A percentile compares a stretch with the other conserved stretches of the same genome.
Conservation (phyloP, 1,140 invertebrate species). For the Lordiphosa stackelbergi region DNA sequence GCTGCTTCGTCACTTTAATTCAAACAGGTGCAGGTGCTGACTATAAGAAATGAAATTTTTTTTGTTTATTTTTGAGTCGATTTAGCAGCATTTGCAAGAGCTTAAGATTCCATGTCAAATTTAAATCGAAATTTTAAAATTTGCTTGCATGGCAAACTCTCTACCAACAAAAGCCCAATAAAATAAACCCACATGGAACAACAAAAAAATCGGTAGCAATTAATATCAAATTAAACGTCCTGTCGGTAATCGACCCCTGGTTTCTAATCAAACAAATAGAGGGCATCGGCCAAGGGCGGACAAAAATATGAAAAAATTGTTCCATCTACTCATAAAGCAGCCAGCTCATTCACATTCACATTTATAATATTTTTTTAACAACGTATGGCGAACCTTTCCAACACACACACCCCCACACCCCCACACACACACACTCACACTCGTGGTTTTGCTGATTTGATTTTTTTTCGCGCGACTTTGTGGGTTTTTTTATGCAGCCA, state of each 20-base stretch:
- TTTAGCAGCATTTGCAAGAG: no score
- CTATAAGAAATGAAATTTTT: no score
- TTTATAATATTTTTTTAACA: conserved; percentile 63
- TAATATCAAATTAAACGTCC: conserved; percentile 47
- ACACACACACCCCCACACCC: conserved; percentile 6
- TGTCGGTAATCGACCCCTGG: conserved; percentile 32
- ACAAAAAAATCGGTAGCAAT: conserved; percentile 39
- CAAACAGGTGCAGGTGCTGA: no score
- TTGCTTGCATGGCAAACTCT: no score
- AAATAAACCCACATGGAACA: conserved; percentile 15
- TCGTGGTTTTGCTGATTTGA: conserved; percentile 35
- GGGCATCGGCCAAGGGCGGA: conserved; percentile 23
- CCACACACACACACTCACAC: conserved; percentile 14
- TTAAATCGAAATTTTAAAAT: no score
- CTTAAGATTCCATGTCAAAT: no score
- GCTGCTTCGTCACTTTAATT: no score
- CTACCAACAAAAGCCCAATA: conserved; percentile 3
- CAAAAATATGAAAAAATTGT: background rate
- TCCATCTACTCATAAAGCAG: conserved; percentile 34
- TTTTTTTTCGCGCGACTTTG: conserved; percentile 58
- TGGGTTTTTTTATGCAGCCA: conserved; percentile 56
- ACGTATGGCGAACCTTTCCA: conserved; percentile 34
- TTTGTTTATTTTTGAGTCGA: no score
- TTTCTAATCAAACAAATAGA: conserved; percentile 58
- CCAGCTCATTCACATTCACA: conserved; percentile 60